Evolutionary conservation across 2,888 invertebrate genomes (phyloP).

Genomic region (Brenthis ino): DNA sequence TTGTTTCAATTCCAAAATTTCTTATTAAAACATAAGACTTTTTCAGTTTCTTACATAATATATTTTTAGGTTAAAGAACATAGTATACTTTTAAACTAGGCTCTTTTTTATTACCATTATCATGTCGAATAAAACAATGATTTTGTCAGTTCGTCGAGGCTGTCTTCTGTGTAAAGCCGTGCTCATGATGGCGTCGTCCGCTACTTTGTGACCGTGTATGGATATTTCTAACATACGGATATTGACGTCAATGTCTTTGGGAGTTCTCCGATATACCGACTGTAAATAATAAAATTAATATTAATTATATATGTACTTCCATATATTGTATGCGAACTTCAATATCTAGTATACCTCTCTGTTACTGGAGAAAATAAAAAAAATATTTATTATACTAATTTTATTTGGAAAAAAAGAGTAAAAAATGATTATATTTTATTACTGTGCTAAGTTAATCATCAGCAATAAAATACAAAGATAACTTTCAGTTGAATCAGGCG

Average conservation of each 20-base stretch:
- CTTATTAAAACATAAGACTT: too few species aligned
- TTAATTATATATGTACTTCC: not conserved
- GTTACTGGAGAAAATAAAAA: too few species aligned
- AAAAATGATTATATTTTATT: too few species aligned
- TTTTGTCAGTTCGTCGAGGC: slow-evolving; percentile 43
- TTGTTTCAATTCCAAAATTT: not conserved
- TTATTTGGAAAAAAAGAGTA: too few species aligned
- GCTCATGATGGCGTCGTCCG: slow-evolving; percentile 76
- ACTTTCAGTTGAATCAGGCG: too few species aligned
- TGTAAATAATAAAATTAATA: slow-evolving; percentile 55
- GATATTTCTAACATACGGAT: slow-evolving; percentile 83
- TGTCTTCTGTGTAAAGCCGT: slow-evolving; percentile 71
- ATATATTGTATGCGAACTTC: not conserved
- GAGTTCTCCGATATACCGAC: slow-evolving; percentile 68
- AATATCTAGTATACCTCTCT: too few species aligned
- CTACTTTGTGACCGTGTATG: slow-evolving; percentile 83
- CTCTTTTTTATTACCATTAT: slow-evolving; percentile 50
- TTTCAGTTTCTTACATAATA: too few species aligned
- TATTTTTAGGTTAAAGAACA: too few species aligned
- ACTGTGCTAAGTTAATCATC: too few species aligned
- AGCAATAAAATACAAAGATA: too few species aligned
- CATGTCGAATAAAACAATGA: slow-evolving; percentile 47
- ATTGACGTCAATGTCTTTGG: slow-evolving; percentile 66
- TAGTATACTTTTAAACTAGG: too few species aligned
- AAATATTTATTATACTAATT: too few species aligned